Base-by-base conservation (phyloP, 2,113 vertebrate species). In the Passer montanus region DNA sequence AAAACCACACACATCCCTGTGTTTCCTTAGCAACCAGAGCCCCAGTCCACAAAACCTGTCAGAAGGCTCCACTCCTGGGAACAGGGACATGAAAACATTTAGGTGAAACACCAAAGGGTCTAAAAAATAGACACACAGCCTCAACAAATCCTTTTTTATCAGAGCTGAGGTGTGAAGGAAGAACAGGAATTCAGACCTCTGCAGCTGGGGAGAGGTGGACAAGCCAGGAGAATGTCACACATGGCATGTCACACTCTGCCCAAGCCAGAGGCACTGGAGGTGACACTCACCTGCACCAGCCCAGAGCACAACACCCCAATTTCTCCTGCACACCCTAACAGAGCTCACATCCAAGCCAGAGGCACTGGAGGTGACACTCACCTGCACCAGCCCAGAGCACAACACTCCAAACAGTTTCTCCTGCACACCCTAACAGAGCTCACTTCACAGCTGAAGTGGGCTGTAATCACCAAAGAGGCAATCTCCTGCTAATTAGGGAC, bases 201-300 rank as follows among this genome's bases (percentile, higher is more conserved):
- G 55, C 43, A 66, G 76, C 41, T 5, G 1, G 11, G 31, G 50
- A 59, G 67, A 86, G 80, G 35, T 0, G 0, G 39, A 28, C 0
- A 3, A 80, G 59, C 18, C 4, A 2, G 56, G 17, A 63, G 27
- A 84, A 33, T 4, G 7, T 43, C 53, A 35, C 3, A 2, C 19
- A 2, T 0, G 17, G 41, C 39, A 22, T 0, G 0, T 15, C 58
- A 26, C 0, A 0, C 6, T 81, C 30, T 5, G 21, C 28, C 20
- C 1, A 2, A 95, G 64, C 11, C 2, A n/a, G 80, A 79, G 67
- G 58, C 80, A 69, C 41, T 3, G 18, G 30, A 68, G 53, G 79
- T 30, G 86, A 78, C 1, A 0, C 22, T 46, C 43, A 49, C 15
- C 23, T 13, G 2, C 46, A 58, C 10, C 74, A 89, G 68, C 26